Percentiles rank a stretch among this genome's conserved stretches.
Conservation (phyloP, 2,888 invertebrate species). For the Plebejus anna region DNA sequence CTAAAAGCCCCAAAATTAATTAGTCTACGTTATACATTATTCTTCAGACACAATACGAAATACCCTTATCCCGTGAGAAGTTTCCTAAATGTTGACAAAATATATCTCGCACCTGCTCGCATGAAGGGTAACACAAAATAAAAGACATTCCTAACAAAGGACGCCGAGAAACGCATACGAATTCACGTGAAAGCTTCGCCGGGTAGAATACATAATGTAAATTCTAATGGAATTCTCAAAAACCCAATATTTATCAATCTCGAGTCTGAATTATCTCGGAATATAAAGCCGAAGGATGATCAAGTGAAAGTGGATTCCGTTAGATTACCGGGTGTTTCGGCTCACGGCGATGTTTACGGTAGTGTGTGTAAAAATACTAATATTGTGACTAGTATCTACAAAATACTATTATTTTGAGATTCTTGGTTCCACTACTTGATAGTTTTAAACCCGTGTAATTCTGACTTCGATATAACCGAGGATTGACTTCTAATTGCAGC, state of each 20-base stretch:
- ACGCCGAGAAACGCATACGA: slow-evolving; percentile 31
- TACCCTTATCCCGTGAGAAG: slow-evolving; percentile 38
- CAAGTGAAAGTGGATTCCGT: slow-evolving; percentile 10
- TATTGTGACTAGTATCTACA: neutral
- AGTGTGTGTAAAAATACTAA: neutral
- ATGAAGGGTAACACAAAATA: slow-evolving; percentile 36
- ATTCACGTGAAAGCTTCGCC: slow-evolving; percentile 15
- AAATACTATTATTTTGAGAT: neutral
- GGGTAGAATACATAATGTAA: slow-evolving; percentile 19
- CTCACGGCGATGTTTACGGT: neutral
- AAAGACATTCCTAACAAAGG: slow-evolving; percentile 35
- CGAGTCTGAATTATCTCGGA: slow-evolving; percentile 9
- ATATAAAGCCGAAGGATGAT: slow-evolving; percentile 16
- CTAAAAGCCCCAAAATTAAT: neutral
- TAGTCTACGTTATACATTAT: neutral
- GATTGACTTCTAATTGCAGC: neutral
- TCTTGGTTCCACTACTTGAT: neutral
- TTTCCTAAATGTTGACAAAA: slow-evolving; percentile 36
- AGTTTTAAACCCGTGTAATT: too few species aligned
- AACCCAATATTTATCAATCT: slow-evolving; percentile 15
- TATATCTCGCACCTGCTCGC: slow-evolving; percentile 37
- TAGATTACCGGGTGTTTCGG: neutral
- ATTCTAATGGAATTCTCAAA: slow-evolving; percentile 24
- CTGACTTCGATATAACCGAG: neutral
- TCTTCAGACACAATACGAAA: slow-evolving; percentile 9